A percentile compares a stretch with the other conserved stretches of the same genome.
phyloP scores from a whole-genome alignment of 2,888 invertebrate species.

The Athalia cordata region DNA sequence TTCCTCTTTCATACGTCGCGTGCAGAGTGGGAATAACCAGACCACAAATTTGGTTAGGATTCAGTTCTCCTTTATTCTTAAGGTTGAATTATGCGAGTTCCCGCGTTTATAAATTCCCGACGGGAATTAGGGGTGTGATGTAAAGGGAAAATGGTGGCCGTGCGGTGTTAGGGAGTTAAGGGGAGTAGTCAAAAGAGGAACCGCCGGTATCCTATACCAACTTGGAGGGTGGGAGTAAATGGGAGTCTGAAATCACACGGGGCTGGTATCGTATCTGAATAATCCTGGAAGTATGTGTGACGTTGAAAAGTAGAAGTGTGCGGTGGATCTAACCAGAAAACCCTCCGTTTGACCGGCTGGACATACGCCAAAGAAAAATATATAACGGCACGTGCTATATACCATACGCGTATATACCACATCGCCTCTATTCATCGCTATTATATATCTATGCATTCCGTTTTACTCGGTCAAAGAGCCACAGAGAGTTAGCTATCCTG shows the following conservation, averaged over 20 bases:
- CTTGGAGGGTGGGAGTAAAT: neutral
- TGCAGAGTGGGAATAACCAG: neutral
- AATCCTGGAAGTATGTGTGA: neutral
- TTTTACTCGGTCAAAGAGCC: constrained; percentile 6
- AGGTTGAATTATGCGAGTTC: constrained; percentile 25
- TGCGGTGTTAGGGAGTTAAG: neutral
- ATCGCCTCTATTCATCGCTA: too few species aligned
- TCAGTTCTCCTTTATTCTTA: constrained; percentile 29
- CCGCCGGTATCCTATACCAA: neutral
- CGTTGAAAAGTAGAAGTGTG: constrained; percentile 26
- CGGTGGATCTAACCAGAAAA: constrained; percentile 28
- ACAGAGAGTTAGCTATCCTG: neutral
- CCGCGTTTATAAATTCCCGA: neutral
- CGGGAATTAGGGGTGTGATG: constrained; percentile 12
- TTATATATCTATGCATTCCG: neutral
- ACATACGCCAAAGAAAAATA: constrained; percentile 60
- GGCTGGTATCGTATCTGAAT: too few species aligned
- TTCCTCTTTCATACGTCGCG: neutral
- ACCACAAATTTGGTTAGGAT: constrained; percentile 14
- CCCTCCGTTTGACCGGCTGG: constrained; percentile 55
- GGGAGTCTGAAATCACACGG: neutral
- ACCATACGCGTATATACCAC: too few species aligned
- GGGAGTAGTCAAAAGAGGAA: constrained; percentile 5
- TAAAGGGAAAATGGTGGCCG: neutral
- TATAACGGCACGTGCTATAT: too few species aligned